Percentiles rank a stretch among this genome's conserved stretches.
These are phyloP conservation scores for Dorcus parallelipipedus DNA, from an alignment of 2,888 invertebrate genomes.

Conservation along the genomic window DNA sequence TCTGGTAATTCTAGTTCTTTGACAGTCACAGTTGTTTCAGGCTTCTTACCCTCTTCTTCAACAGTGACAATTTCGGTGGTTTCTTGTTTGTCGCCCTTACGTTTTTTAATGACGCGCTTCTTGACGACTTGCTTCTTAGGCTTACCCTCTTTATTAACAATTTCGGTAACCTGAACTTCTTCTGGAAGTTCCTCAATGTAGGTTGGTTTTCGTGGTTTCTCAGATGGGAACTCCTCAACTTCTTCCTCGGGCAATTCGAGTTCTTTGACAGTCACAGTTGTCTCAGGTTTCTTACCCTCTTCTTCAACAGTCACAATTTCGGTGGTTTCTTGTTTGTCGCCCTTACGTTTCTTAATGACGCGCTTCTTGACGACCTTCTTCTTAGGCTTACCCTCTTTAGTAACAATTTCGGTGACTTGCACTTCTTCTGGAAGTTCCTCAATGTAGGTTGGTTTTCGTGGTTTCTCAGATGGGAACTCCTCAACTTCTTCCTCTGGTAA, in stretches of 20 bases:
- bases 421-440: constrained; percentile 36
- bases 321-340: constrained; percentile 44
- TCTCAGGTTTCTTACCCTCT: constrained; percentile 30
- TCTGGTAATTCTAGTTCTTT: constrained; percentile 29
- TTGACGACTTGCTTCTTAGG: constrained; percentile 25
- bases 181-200: constrained; percentile 28
- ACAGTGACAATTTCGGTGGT: constrained; percentile 46
- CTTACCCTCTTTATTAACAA: constrained; percentile 30
- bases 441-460: not conserved
- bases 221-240: constrained; percentile 37
- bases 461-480: not conserved
- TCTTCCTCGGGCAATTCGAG: constrained; percentile 26
- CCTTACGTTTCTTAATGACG: constrained; percentile 32
- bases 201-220: constrained; percentile 32
- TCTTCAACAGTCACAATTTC: constrained; percentile 39
- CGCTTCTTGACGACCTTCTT: constrained; percentile 30
- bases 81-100: constrained; percentile 30
- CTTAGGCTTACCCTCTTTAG: constrained; percentile 33
- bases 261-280: constrained; percentile 31
- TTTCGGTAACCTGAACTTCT: constrained; percentile 30
- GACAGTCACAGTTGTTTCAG: constrained; percentile 35
- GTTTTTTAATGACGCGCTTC: constrained; percentile 34
- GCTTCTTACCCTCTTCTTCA: constrained; percentile 36
- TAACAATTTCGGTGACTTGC: constrained; percentile 34
- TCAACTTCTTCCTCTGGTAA: not conserved